phyloP scores from a whole-genome alignment of 2,113 vertebrate genomes.

The Trinectes maculatus region DNA sequence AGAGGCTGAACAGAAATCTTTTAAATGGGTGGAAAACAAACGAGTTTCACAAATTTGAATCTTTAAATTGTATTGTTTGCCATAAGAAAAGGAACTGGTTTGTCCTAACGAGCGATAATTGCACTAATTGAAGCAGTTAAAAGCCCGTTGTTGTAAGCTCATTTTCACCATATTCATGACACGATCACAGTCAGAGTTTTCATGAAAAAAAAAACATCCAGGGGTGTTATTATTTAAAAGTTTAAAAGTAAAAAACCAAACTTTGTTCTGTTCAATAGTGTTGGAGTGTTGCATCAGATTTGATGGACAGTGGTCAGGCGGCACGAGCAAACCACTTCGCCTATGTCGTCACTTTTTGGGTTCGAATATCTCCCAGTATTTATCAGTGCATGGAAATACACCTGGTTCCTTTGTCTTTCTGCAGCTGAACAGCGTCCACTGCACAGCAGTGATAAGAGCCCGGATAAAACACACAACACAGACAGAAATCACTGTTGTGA shows the following conservation, averaged over 20 bases:
- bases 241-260: neutral
- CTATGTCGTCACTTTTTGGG: neutral
- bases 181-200: neutral
- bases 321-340: neutral
- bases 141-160: too few relatives aligned
- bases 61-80: too few relatives aligned
- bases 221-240: neutral
- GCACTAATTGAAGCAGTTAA: too few relatives aligned
- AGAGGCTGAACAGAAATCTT: too few relatives aligned
- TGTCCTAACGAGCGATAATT: too few relatives aligned
- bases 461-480: neutral
- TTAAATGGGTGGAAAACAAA: too few relatives aligned
- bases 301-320: neutral
- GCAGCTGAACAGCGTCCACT: neutral
- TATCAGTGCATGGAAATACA: neutral
- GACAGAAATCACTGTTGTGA: neutral
- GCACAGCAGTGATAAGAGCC: neutral
- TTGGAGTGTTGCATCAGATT: neutral
- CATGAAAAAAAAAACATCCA: neutral
- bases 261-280: neutral
- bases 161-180: too few relatives aligned
- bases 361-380: neutral
- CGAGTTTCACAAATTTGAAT: too few relatives aligned
- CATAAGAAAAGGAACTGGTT: too few relatives aligned
- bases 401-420: neutral